Base-by-base conservation (phyloP, 2,113 vertebrate genomes). In the Microtus oregoni region DNA sequence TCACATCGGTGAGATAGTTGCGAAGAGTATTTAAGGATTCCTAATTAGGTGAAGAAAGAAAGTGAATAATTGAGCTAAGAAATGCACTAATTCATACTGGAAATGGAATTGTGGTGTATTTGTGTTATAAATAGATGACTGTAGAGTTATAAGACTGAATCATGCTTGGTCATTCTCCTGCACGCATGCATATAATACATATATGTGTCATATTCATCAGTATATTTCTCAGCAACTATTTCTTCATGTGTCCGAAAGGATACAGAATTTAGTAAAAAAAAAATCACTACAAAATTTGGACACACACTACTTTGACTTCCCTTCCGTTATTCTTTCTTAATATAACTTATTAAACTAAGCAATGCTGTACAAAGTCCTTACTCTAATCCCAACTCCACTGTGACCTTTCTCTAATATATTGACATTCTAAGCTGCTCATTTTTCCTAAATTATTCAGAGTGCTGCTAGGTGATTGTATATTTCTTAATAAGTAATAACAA, bases 1-100 rank as follows among this genome's bases (percentile, higher is more conserved):
- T 95, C 85, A 70, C 90, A 90, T 28, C 85, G 67, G 50, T 87
- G 50, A 41, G 70, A 28, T 94, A 79, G 92, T 86, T 90, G 73
- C 81, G 44, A 24, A 75, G 55, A 38, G n/a, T 83, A 81, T 94
- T 75, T 70, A 94, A 89, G 17, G 86, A 28, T 81, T 92, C 85
- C 85, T 96, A 89, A 81, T 96, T 0, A 1, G 93, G 63, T 86
- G 91, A 95, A 44, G 35, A 70, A 67, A 81, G 41, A 73, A 90
- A 93, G 89, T 89, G 82, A 96, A 68, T 87, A 1, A 0, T 58
- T 77, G 70, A 35, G 20, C 35, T 94, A 94, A 75, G 75, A 96
- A 47, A 86, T 95, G 24, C 28, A 73, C 67, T 93, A 77, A 86
- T 79, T 92, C 67, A 95, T 52, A 72, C 77, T 55, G 68, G 65